These are phyloP conservation scores for Centropus bengalensis DNA, from an alignment of 2,113 vertebrate genomes.

Conservation along the genomic window DNA sequence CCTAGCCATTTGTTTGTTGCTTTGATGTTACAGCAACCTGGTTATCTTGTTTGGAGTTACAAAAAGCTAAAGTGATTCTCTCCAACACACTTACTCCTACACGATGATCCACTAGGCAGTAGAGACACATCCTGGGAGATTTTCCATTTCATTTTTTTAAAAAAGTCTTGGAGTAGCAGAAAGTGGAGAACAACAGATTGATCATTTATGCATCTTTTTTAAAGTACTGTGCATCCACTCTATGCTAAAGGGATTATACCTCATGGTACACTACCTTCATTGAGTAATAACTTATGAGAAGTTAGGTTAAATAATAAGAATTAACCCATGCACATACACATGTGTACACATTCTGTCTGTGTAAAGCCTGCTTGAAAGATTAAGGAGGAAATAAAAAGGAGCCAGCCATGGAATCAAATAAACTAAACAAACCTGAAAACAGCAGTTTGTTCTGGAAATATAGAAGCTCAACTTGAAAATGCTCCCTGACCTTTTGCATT, in stretches of 20 bases:
- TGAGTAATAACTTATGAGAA: background rate
- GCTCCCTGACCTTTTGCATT: background rate
- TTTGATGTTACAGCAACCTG: background rate
- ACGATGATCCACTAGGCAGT: too few species aligned
- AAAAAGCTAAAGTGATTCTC: background rate
- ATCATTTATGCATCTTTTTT: background rate
- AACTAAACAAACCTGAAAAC: background rate
- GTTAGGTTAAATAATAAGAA: background rate
- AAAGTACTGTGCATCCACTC: background rate
- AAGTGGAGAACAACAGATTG: background rate
- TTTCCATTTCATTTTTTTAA: too few species aligned
- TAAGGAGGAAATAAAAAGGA: background rate
- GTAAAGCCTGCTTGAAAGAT: background rate
- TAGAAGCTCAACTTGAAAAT: background rate
- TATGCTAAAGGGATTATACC: conserved; percentile 19
- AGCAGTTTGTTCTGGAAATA: background rate
- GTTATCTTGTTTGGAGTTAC: background rate
- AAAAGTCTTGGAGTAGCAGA: background rate
- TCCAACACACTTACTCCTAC: background rate
- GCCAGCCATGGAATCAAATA: background rate
- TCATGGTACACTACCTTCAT: background rate
- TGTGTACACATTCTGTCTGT: background rate
- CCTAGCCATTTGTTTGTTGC: background rate
- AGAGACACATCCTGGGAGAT: too few species aligned
- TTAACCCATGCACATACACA: background rate